Percentiles rank a stretch among this genome's conserved stretches.
Conservation (phyloP, 2,797 vertebrate species). For the Eulemur albifrons region DNA sequence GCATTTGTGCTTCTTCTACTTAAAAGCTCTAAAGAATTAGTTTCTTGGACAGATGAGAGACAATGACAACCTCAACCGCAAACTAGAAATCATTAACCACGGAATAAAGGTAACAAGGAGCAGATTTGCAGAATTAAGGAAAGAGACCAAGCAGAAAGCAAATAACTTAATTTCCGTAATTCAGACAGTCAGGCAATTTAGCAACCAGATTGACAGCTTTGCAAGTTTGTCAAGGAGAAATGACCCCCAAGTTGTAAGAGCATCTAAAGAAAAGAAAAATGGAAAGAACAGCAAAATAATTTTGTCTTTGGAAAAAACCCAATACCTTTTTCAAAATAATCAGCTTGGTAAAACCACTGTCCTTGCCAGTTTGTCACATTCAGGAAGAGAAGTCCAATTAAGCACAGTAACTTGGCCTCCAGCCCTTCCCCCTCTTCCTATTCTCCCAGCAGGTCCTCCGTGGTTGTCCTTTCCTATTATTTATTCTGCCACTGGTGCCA, state of each 20-base stretch:
- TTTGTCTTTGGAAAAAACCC: neutral
- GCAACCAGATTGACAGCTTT: neutral
- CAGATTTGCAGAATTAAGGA: neutral
- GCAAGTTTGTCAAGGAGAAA: neutral
- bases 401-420: neutral
- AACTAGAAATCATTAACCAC: neutral
- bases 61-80: neutral
- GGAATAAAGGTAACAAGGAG: neutral
- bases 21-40: neutral
- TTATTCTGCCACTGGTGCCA: neutral
- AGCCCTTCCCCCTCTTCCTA: neutral
- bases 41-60: neutral
- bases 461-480: neutral
- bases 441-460: neutral
- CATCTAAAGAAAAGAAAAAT: neutral
- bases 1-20: neutral
- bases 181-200: neutral
- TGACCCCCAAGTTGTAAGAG: neutral
- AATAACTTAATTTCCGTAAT: neutral
- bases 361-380: neutral
- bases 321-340: neutral
- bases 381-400: neutral
- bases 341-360: neutral
- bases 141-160: constrained; percentile 20
- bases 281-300: neutral